Conservation (phyloP, 2,113 vertebrate genomes). For the Syrmaticus mikado region DNA sequence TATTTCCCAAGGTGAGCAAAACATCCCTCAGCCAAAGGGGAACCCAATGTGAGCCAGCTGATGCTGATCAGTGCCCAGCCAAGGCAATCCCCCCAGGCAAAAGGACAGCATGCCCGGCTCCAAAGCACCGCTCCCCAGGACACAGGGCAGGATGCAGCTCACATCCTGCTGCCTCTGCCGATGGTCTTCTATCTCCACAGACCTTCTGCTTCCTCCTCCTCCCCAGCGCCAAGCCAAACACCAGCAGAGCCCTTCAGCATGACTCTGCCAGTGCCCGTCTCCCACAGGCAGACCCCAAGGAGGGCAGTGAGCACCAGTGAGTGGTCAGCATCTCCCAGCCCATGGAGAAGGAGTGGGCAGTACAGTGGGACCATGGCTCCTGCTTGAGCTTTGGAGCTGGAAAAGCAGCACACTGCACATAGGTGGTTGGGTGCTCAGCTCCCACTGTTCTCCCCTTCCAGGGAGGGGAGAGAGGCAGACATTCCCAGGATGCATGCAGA, state of each 20-base stretch:
- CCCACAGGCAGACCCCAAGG: neutral
- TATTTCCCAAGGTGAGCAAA: neutral
- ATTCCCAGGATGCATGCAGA: neutral
- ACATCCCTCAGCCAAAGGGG: neutral
- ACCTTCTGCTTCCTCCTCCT: constrained; percentile 82
- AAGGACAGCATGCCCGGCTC: neutral
- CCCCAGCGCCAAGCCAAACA: constrained; percentile 71
- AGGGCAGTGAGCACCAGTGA: neutral
- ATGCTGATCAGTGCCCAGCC: neutral
- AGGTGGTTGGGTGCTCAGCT: neutral
- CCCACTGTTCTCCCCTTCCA: neutral
- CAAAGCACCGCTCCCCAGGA: neutral
- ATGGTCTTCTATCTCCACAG: constrained; percentile 73
- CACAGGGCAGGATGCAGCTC: constrained; percentile 67
- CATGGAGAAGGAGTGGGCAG: neutral
- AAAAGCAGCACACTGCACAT: neutral
- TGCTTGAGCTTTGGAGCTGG: neutral
- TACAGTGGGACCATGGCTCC: neutral
- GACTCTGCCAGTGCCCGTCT: neutral
- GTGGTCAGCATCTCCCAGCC: neutral
- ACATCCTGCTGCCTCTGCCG: constrained; percentile 69
- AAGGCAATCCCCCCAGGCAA: neutral
- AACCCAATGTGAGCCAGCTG: neutral
- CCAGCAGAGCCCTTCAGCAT: constrained; percentile 14
- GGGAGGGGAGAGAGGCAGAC: neutral